A percentile compares a stretch with the other conserved stretches of the same genome.
Conservation (phyloP, 2,797 vertebrate species). For the Hypotaenidia okinawae region DNA sequence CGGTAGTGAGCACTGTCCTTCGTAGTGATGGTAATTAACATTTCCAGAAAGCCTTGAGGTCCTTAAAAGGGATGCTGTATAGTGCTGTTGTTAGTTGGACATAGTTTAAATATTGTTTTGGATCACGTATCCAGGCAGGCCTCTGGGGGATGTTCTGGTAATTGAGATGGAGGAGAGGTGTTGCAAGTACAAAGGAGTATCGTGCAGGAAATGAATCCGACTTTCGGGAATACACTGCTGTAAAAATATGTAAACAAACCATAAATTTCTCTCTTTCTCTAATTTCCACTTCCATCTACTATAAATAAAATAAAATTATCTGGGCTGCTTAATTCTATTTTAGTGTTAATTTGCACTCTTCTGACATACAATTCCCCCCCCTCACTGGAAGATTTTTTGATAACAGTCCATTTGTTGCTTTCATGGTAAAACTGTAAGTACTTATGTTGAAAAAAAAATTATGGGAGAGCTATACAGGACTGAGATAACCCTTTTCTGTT, state of each 20-base stretch:
- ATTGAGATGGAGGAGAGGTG: not conserved
- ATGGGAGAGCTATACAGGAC: not conserved
- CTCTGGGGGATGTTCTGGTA: not conserved
- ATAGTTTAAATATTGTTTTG: not conserved
- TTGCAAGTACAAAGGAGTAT: not conserved
- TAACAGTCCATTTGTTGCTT: not conserved
- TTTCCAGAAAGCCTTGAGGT: not conserved
- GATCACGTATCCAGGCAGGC: not conserved
- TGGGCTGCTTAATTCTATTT: not conserved
- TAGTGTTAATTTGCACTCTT: not conserved
- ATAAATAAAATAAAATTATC: not conserved
- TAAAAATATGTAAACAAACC: not conserved
- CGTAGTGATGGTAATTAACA: fast-evolving
- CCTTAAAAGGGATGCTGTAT: too few species aligned
- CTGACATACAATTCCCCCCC: not conserved
- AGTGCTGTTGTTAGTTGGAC: not conserved
- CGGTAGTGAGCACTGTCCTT: fast-evolving
- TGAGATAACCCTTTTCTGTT: not conserved
- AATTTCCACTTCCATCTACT: not conserved
- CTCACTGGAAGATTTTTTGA: not conserved
- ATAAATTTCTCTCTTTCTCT: not conserved
- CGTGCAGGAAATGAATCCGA: not conserved
- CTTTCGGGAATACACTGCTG: not conserved
- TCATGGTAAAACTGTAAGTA: not conserved
- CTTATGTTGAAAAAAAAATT: not conserved